These are phyloP conservation scores for Cettia cetti DNA, from an alignment of 2,113 vertebrate species.

Conservation along the genomic window DNA sequence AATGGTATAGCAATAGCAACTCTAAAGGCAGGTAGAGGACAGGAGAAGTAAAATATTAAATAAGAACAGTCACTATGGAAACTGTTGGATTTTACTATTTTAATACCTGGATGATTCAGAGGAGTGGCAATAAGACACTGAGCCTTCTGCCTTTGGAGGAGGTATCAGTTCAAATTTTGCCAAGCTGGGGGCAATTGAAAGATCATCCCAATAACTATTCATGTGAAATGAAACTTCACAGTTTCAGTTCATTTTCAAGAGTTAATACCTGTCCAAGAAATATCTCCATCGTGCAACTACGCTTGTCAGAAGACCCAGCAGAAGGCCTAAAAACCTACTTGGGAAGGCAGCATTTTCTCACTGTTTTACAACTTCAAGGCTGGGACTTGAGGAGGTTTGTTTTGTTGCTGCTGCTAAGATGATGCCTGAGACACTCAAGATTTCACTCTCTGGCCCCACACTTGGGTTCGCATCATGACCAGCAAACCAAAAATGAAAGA, in stretches of 20 bases:
- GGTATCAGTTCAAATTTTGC: not conserved
- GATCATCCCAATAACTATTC: not conserved
- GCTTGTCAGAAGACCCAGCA: not conserved
- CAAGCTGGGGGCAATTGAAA: not conserved
- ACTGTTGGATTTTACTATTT: conserved; percentile 39
- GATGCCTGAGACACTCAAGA: not conserved
- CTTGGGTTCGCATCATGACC: not conserved
- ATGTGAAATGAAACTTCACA: not conserved
- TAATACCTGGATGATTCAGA: conserved; percentile 40
- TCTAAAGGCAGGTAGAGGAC: conserved; percentile 23
- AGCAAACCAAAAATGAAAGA: not conserved
- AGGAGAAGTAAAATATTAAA: conserved; percentile 48
- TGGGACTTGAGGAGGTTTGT: not conserved
- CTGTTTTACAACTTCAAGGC: not conserved
- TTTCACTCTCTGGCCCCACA: not conserved
- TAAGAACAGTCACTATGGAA: conserved; percentile 53
- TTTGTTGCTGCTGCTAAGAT: not conserved
- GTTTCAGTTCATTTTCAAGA: not conserved
- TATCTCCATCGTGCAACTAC: not conserved
- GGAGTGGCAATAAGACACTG: not conserved
- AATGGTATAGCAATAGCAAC: not conserved
- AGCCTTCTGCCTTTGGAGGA: not conserved
- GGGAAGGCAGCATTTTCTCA: rapidly evolving
- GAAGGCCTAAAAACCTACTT: not conserved
- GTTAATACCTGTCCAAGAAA: not conserved